Percentiles rank a stretch among this genome's conserved stretches.
Evolutionary conservation across 1,140 invertebrate species (phyloP).

Genomic region (Odontomachus brunneus): DNA sequence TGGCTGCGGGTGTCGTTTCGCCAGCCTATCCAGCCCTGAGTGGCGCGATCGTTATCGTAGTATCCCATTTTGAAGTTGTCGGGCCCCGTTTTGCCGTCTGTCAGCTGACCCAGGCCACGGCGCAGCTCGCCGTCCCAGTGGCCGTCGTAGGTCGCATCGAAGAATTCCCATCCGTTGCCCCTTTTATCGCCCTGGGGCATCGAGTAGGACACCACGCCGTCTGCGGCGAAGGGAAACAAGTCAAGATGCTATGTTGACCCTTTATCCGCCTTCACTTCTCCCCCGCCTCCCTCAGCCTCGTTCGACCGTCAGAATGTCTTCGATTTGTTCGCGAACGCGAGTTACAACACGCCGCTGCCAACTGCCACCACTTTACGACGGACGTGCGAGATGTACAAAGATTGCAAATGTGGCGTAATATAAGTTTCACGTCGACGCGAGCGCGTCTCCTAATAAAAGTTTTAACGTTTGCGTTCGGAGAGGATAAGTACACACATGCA

Average conservation of each 20-base stretch:
- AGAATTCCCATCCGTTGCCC: slow-evolving; percentile 90
- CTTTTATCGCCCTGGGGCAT: slow-evolving; percentile 93
- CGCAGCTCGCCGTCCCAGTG: slow-evolving; percentile 87
- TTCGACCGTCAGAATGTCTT: slow-evolving; percentile 2
- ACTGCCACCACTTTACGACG: neutral
- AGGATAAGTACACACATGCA: neutral
- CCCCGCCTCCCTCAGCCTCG: too few species aligned
- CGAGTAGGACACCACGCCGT: slow-evolving; percentile 92
- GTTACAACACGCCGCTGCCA: neutral
- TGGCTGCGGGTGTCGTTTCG: slow-evolving; percentile 90
- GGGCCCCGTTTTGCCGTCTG: slow-evolving; percentile 89
- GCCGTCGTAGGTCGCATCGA: slow-evolving; percentile 93
- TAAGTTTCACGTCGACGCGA: neutral
- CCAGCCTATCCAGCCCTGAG: slow-evolving; percentile 96
- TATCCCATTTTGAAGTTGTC: slow-evolving; percentile 91
- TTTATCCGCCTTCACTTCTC: neutral
- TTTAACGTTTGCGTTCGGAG: neutral
- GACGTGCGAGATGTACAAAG: neutral
- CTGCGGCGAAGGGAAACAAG: slow-evolving; percentile 84
- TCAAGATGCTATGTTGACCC: slow-evolving; percentile 50
- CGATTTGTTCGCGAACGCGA: neutral
- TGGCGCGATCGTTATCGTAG: slow-evolving; percentile 85
- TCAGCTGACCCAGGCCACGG: slow-evolving; percentile 90
- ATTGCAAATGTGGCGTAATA: neutral
- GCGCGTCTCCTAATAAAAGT: neutral